A percentile compares a stretch with the other conserved stretches of the same genome.
phyloP scores from a whole-genome alignment of 2,888 invertebrate genomes.

The Xanthia togata region DNA sequence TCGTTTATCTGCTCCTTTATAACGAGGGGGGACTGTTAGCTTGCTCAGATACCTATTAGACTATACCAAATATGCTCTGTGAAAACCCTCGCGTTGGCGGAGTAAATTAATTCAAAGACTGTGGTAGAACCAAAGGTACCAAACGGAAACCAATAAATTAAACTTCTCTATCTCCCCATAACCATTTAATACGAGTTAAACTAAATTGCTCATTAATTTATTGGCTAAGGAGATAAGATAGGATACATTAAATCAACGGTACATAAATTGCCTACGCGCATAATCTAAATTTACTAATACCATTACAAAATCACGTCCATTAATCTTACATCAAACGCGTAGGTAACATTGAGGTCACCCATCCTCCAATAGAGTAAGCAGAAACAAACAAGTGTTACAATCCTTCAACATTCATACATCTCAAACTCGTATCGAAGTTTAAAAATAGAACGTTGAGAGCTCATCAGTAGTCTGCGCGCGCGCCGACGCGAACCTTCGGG shows the following conservation, averaged over 20 bases:
- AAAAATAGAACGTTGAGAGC: constrained; percentile 82
- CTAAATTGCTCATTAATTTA: constrained; percentile 43
- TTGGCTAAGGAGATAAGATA: constrained; percentile 30
- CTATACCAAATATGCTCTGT: not conserved
- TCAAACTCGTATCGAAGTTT: constrained; percentile 72
- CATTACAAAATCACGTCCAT: constrained; percentile 21
- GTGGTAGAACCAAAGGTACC: not conserved
- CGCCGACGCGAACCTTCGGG: constrained; percentile 85
- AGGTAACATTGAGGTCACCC: constrained; percentile 35
- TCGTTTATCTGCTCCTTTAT: not conserved
- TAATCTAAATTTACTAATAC: constrained; percentile 38
- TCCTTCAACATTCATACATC: constrained; percentile 62
- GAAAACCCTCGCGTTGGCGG: not conserved
- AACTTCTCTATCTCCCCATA: constrained; percentile 25
- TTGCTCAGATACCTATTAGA: not conserved
- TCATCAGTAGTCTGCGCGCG: constrained; percentile 88
- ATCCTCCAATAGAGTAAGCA: constrained; percentile 55
- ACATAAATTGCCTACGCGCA: constrained; percentile 43
- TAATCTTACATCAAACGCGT: constrained; percentile 32
- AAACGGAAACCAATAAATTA: constrained; percentile 25
- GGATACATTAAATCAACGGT: constrained; percentile 29
- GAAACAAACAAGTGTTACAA: constrained; percentile 51
- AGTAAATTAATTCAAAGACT: not conserved
- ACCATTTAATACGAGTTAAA: constrained; percentile 31
- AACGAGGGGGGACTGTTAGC: not conserved